Base-by-base conservation (phyloP, 2,113 vertebrate genomes). In the Nestor notabilis region DNA sequence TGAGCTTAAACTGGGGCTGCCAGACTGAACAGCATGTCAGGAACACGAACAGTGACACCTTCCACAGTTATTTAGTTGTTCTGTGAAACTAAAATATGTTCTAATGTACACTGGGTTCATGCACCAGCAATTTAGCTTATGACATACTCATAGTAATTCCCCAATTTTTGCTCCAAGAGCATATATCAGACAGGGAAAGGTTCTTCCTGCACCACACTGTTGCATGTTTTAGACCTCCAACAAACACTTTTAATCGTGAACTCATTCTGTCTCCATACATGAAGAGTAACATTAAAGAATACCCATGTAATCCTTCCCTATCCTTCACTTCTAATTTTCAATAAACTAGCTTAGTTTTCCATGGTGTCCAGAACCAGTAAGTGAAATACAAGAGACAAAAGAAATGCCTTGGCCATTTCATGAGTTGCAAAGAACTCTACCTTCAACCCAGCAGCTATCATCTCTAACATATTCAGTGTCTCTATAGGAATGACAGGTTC, bases 201-300 rank as follows among this genome's bases (percentile, higher is more conserved):
- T 19, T 85, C 27, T 52, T 60, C 21, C 33, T 33, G 7, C 43
- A 21, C 29, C 0, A 4, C 0, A 0, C 29, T 66, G n/a, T 69
- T 3, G 0, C 0, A 2, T 61, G 68, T 17, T 55, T 91, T 49
- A 84, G 83, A 41, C 11, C 50, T 93, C 39, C 17, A 46, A 29
- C 5, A 20, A 44, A 28, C 2, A 2, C 49, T 79, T 78, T 23
- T 53, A 47, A 43, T 15, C 9, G 19, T n/a, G 60, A 79, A 47
- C 66, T 90, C n/a, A 29, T 55, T 75, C 56, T 33, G 41, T 49
- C 41, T 84, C 41, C 28, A 7, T 14, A 18, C 50, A 69, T 3
- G 5, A 65, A 91, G 27, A 87, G 43, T 25, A 55, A 35, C 47
- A 11, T 24, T 50, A 83, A 83, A 76, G 66, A 72, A 65, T 18